Percentiles rank a stretch among this genome's conserved stretches.
Evolutionary conservation across 2,113 vertebrate species (phyloP).

Genomic region (Melanocharis versteri): DNA sequence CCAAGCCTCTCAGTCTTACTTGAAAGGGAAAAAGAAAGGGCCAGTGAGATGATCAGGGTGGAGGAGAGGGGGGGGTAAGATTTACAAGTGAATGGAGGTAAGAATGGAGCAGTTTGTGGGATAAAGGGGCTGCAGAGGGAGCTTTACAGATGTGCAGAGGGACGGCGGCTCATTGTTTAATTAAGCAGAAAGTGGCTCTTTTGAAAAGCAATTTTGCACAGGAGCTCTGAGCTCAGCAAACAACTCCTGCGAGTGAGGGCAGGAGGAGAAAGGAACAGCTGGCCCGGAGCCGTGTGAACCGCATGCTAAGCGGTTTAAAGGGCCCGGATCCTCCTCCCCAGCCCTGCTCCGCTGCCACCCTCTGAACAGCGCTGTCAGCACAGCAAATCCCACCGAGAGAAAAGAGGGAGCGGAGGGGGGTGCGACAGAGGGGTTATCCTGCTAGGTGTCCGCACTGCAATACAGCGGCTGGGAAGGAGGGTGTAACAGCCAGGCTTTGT

Average conservation of each 20-base stretch:
- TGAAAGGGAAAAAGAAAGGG: constrained; percentile 73
- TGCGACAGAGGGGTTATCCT: background rate
- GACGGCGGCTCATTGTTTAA: constrained; percentile 84
- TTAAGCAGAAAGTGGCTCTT: constrained; percentile 87
- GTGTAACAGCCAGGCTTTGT: constrained; percentile 45
- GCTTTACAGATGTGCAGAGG: constrained; percentile 97
- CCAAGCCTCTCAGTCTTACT: constrained; percentile 53
- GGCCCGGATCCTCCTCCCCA: constrained; percentile 61
- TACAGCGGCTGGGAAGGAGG: background rate
- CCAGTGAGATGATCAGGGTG: constrained; percentile 61
- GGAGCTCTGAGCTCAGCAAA: constrained; percentile 81
- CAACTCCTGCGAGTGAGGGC: constrained; percentile 73
- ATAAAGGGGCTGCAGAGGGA: constrained; percentile 92
- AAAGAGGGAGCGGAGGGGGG: background rate
- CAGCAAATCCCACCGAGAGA: constrained; percentile 53
- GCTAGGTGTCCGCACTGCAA: constrained; percentile 13
- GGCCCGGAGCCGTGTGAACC: constrained; percentile 87
- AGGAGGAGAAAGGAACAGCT: constrained; percentile 83
- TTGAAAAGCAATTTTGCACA: constrained; percentile 89
- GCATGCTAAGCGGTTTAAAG: constrained; percentile 82
- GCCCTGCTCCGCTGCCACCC: constrained; percentile 51
- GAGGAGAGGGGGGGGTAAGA: constrained; percentile 61
- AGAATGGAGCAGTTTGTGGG: constrained; percentile 95
- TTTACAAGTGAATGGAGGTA: constrained; percentile 93
- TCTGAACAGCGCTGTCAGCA: constrained; percentile 30